Evolutionary conservation across 2,113 vertebrate species (phyloP).

Genomic region (Callorhinus ursinus): DNA sequence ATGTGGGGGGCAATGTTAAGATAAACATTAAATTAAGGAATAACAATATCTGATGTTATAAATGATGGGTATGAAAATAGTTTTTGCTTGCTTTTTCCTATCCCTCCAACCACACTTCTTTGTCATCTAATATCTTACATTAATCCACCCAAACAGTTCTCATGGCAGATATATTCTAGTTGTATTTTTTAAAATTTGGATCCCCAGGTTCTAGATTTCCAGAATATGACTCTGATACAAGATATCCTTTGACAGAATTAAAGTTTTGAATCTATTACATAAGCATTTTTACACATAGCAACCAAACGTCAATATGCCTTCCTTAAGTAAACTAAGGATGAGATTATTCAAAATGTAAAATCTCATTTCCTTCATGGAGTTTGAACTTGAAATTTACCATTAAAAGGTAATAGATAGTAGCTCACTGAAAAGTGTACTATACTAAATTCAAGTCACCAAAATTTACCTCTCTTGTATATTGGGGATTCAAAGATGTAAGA

Average conservation of each 20-base stretch:
- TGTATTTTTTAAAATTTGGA: not conserved
- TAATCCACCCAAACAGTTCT: not conserved
- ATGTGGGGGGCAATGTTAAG: not conserved
- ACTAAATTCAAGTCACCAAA: not conserved
- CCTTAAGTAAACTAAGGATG: not conserved
- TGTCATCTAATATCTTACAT: not conserved
- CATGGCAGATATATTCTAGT: not conserved
- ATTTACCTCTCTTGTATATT: not conserved
- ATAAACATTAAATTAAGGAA: not conserved
- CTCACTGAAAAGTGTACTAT: not conserved
- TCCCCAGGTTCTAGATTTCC: not conserved
- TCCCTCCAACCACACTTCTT: not conserved
- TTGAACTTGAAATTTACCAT: not conserved
- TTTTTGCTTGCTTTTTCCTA: not conserved
- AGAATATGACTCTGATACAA: not conserved
- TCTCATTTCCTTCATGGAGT: not conserved
- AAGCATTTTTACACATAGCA: not conserved
- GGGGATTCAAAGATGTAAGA: not conserved
- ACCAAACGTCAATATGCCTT: not conserved
- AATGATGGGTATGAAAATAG: not conserved
- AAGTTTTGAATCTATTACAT: not conserved
- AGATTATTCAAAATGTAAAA: conserved; percentile 1
- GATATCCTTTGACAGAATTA: not conserved
- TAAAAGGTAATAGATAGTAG: not conserved
- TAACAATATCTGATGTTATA: not conserved